These are phyloP conservation scores for Macheiramphus alcinus DNA, from an alignment of 2,113 vertebrate genomes.

Conservation along the genomic window DNA sequence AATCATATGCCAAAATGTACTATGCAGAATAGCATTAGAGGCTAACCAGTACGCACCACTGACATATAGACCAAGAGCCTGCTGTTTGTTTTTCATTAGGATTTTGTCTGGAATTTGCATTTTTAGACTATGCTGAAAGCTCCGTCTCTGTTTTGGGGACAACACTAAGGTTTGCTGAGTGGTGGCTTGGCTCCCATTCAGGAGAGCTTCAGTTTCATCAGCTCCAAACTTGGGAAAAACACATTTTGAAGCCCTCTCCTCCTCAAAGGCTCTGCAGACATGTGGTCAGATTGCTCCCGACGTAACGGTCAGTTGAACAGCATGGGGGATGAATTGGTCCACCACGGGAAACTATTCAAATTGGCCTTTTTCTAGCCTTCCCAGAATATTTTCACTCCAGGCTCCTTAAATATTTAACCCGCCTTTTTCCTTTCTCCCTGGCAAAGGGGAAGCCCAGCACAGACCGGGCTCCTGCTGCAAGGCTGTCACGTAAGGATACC, in stretches of 20 bases:
- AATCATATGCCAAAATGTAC: not conserved
- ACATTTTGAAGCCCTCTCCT: not conserved
- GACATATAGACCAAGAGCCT: not conserved
- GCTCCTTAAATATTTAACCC: not conserved
- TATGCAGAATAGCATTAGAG: not conserved
- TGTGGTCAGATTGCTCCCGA: not conserved
- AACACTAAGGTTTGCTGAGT: not conserved
- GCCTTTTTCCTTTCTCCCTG: not conserved
- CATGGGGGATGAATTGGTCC: not conserved
- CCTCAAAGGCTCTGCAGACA: not conserved
- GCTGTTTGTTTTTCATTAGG: not conserved
- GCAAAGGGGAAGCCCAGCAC: not conserved
- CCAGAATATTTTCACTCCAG: not conserved
- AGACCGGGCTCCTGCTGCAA: not conserved
- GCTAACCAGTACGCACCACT: not conserved
- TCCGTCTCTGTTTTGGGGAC: not conserved
- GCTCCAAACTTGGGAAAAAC: not conserved
- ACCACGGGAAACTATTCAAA: not conserved
- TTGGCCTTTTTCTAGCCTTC: not conserved
- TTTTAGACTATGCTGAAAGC: slow-evolving; percentile 1
- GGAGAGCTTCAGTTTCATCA: not conserved
- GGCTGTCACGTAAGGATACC: not conserved
- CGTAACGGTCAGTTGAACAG: not conserved
- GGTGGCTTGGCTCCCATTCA: not conserved
- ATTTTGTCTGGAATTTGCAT: slow-evolving; percentile 5